phyloP scores from a whole-genome alignment of 1,140 invertebrate genomes.

The Tenebrio molitor region DNA sequence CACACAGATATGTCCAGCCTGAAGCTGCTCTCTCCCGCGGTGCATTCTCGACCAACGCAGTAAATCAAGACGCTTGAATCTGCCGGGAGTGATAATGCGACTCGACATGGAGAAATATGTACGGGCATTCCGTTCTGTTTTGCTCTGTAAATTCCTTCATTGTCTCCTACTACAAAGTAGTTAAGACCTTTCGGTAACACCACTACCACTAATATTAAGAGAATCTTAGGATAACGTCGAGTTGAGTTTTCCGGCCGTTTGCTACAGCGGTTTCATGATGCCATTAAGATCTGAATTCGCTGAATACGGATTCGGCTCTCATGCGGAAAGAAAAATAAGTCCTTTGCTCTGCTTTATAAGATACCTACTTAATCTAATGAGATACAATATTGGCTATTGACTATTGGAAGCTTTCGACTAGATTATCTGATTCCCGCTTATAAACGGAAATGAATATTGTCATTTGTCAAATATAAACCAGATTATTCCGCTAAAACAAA shows the following conservation, averaged over 20 bases:
- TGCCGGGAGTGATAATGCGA: conserved; percentile 58
- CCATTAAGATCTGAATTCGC: conserved; percentile 31
- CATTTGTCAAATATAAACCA: conserved; percentile 29
- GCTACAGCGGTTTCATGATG: conserved; percentile 20
- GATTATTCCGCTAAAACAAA: conserved; percentile 9
- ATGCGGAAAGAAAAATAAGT: conserved; percentile 39
- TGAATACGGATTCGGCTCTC: conserved; percentile 29
- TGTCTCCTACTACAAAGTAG: conserved; percentile 49
- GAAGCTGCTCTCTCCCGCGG: conserved; percentile 31
- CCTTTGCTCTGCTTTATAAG: conserved; percentile 13
- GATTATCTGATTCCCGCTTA: conserved; percentile 27
- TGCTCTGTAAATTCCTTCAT: conserved; percentile 51
- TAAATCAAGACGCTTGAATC: conserved; percentile 57
- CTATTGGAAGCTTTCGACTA: conserved; percentile 14
- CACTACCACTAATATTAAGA: conserved; percentile 44
- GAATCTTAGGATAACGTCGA: conserved; percentile 30
- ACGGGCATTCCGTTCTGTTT: conserved; percentile 52
- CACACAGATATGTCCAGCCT: conserved; percentile 37
- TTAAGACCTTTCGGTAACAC: conserved; percentile 49
- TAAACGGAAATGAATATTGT: conserved; percentile 26
- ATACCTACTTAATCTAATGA: conserved; percentile 43
- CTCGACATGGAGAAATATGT: conserved; percentile 57
- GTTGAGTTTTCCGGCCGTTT: conserved; percentile 37
- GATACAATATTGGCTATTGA: conserved; percentile 43
- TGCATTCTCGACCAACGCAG: conserved; percentile 48